phyloP scores from a whole-genome alignment of 35 echinoderm and acorn worm species.

The Ophioderma brevispina region DNA sequence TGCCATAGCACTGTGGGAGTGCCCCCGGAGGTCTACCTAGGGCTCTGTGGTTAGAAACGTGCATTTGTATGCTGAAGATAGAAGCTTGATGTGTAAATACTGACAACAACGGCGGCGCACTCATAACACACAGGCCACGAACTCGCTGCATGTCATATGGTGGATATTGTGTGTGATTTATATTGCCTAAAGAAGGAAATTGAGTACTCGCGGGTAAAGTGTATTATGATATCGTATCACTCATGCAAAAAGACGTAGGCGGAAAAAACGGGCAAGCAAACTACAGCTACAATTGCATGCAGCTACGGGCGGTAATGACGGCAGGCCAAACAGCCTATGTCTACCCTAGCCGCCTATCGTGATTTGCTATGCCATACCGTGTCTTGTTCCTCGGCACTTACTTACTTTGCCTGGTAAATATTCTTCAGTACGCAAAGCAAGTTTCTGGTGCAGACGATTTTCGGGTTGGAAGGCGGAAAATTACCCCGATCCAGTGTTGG shows the following conservation, averaged over 20 bases:
- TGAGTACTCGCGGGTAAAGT: neutral
- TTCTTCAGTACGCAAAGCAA: neutral
- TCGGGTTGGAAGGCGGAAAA: neutral
- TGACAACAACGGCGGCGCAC: no score
- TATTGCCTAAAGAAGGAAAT: neutral
- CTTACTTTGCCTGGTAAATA: neutral
- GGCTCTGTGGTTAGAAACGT: no score
- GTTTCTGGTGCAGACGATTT: neutral
- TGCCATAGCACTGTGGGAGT: no score
- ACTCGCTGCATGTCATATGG: neutral
- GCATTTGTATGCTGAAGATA: no score
- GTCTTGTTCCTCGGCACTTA: neutral
- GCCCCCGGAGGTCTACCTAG: no score
- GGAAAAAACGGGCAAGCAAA: neutral
- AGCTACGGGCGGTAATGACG: neutral
- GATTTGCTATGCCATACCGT: neutral
- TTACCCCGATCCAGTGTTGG: neutral
- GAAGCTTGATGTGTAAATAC: no score
- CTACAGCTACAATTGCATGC: neutral
- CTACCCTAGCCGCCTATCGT: neutral
- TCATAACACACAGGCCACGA: no score
- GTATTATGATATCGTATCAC: slow-evolving; percentile 4
- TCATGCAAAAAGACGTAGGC: slow-evolving; percentile 13
- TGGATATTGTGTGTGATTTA: neutral
- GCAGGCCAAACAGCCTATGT: neutral